A percentile compares a stretch with the other conserved stretches of the same genome.
Evolutionary conservation across 2,888 invertebrate genomes (phyloP).

Genomic region (Syrphus vitripennis): DNA sequence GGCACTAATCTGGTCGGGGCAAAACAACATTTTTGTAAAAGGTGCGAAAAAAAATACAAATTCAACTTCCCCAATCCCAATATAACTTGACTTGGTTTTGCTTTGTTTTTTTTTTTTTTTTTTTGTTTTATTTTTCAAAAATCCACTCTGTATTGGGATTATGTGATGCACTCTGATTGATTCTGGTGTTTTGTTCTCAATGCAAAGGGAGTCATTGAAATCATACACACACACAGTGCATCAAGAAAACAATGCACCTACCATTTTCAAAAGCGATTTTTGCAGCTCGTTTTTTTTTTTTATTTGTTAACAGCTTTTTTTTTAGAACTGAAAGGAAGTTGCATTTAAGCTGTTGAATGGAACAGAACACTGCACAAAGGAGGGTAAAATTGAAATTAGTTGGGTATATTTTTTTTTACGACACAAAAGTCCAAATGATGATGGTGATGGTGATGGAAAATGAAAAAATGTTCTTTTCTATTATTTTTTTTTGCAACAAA

Average conservation of each 20-base stretch:
- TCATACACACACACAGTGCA: not conserved
- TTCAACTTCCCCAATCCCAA: not conserved
- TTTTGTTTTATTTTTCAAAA: not conserved
- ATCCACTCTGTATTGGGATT: not conserved
- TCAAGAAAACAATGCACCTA: not conserved
- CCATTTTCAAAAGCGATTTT: not conserved
- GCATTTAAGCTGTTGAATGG: slow-evolving; percentile 17
- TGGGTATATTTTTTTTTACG: not conserved
- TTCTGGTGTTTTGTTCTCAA: slow-evolving; percentile 36
- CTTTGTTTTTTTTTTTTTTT: not conserved
- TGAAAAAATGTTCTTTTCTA: not conserved
- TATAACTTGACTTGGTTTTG: not conserved
- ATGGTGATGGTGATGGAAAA: not conserved
- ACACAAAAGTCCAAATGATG: not conserved
- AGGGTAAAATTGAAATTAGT: not conserved
- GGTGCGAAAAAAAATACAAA: not conserved
- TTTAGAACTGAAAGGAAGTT: slow-evolving; percentile 4
- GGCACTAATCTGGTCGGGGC: not conserved
- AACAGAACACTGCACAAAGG: not conserved
- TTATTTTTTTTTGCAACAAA: not conserved
- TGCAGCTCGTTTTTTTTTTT: not conserved
- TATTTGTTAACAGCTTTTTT: not conserved
- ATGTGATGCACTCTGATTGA: slow-evolving; percentile 57
- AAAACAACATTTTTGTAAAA: not conserved
- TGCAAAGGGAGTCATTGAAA: not conserved